These are phyloP conservation scores for Electrophaes corylata DNA, from an alignment of 2,888 invertebrate genomes.

Conservation along the genomic window DNA sequence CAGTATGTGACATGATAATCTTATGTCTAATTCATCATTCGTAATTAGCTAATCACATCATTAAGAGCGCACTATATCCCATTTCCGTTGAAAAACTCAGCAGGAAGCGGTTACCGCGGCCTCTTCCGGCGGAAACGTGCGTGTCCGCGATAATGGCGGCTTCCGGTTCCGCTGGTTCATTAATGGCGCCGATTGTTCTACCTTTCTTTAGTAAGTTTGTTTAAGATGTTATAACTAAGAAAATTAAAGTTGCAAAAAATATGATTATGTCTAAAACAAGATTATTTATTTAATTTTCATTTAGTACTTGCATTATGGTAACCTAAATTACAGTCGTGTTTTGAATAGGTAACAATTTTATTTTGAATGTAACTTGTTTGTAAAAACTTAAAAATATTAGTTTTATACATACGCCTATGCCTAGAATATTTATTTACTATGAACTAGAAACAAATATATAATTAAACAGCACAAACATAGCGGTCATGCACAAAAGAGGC, in stretches of 20 bases:
- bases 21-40: neutral
- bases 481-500: too few species aligned
- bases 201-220: neutral
- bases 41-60: conserved; percentile 7
- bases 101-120: conserved; percentile 70
- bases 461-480: too few species aligned
- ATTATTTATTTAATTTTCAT: too few species aligned
- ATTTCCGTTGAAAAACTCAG: conserved; percentile 70
- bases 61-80: conserved; percentile 49
- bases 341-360: too few species aligned
- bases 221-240: neutral
- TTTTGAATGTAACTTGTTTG: too few species aligned
- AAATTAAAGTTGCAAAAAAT: neutral
- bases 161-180: conserved; percentile 36
- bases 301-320: too few species aligned
- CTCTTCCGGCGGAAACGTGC: conserved; percentile 68
- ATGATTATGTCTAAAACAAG: neutral
- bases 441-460: too few species aligned
- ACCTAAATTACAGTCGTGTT: too few species aligned
- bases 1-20: too few species aligned
- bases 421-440: too few species aligned
- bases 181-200: conserved; percentile 21
- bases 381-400: too few species aligned
- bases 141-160: conserved; percentile 41
- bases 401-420: too few species aligned